phyloP scores from a whole-genome alignment of 2,888 invertebrate genomes.

The Agonopterix heracliana region DNA sequence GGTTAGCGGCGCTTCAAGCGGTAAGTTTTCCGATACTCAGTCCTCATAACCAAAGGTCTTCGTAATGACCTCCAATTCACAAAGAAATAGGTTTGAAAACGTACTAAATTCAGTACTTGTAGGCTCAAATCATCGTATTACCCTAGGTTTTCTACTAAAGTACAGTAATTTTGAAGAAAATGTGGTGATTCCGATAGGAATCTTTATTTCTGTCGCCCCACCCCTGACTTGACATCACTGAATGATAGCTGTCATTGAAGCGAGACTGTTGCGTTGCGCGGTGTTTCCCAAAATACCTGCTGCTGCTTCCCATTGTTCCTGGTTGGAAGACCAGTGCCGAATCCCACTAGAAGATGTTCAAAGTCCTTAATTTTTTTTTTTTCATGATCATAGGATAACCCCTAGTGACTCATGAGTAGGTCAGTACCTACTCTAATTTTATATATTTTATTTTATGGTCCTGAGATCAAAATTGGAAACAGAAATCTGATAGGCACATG shows the following conservation, averaged over 20 bases:
- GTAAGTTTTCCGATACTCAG: slow-evolving; percentile 77
- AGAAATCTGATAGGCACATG: no score
- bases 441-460: no score
- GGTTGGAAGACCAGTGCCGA: background rate
- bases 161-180: background rate
- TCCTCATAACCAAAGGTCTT: slow-evolving; percentile 58
- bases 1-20: slow-evolving; percentile 97
- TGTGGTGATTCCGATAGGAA: slow-evolving; percentile 24
- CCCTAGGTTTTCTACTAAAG: background rate
- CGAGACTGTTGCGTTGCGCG: slow-evolving; percentile 51
- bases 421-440: background rate
- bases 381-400: no score
- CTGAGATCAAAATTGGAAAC: no score
- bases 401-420: no score
- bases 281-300: slow-evolving; percentile 25
- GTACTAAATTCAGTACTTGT: slow-evolving; percentile 7
- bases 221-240: slow-evolving; percentile 54
- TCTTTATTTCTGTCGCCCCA: slow-evolving; percentile 59
- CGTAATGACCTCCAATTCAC: slow-evolving; percentile 61
- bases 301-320: slow-evolving; percentile 7
- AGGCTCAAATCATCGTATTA: background rate
- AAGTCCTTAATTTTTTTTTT: no score
- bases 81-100: slow-evolving; percentile 46
- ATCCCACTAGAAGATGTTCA: no score
- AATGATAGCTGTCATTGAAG: slow-evolving; percentile 58